Conservation (phyloP, 1,140 invertebrate species). For the Hydropsyche tenuis region DNA sequence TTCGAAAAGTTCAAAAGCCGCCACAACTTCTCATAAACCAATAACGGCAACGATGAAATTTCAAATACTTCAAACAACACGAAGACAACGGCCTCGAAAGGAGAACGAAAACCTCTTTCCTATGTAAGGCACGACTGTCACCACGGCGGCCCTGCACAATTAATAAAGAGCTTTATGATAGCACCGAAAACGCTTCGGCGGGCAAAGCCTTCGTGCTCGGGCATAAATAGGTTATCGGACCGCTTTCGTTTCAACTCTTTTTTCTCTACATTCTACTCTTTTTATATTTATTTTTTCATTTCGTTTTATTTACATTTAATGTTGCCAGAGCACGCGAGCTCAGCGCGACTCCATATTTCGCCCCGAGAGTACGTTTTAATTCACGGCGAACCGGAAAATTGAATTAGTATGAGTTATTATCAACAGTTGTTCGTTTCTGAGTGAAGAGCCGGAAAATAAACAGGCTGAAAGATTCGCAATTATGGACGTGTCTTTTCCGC, state of each 20-base stretch:
- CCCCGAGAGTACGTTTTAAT: constrained; percentile 20
- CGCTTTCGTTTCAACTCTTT: constrained; percentile 27
- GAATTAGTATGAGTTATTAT: constrained; percentile 33
- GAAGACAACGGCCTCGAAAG: background rate
- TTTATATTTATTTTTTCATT: background rate
- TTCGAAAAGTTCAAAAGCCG: too few relatives aligned
- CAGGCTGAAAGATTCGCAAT: too few relatives aligned
- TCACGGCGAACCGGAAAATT: constrained; percentile 32
- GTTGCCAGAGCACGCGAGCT: constrained; percentile 6
- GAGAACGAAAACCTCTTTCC: background rate
- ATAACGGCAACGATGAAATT: too few relatives aligned
- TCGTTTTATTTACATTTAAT: constrained; percentile 30
- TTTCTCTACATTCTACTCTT: too few relatives aligned
- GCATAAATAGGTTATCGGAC: constrained; percentile 32
- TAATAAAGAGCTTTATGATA: constrained; percentile 30
- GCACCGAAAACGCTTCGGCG: background rate
- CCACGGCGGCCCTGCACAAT: background rate
- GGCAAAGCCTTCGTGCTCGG: background rate
- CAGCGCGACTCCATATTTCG: background rate
- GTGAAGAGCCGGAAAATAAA: too few relatives aligned
- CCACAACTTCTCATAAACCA: too few relatives aligned
- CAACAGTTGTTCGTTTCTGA: constrained; percentile 9
- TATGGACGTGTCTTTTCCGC: too few relatives aligned
- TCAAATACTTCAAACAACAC: background rate
- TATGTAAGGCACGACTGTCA: background rate